Percentiles rank a stretch among this genome's conserved stretches.
Evolutionary conservation across 23 tunicate species (phyloP).

Genomic region (Corella eumyota): DNA sequence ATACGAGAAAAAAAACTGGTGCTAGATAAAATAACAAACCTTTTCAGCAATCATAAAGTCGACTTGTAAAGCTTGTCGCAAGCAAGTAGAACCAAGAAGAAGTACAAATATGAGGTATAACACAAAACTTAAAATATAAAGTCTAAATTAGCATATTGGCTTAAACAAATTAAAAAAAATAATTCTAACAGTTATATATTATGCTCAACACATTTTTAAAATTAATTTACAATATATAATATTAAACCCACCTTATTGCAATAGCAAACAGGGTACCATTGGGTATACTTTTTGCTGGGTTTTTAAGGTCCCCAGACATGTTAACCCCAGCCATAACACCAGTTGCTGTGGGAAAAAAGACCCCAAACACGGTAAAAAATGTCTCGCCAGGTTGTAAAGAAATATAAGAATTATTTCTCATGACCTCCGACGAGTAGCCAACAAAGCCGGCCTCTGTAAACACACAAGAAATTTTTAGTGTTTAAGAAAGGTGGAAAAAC

Average conservation of each 20-base stretch:
- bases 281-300: slow-evolving; percentile 78
- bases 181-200: slow-evolving; percentile 1
- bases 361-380: slow-evolving; percentile 88
- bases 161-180: no score
- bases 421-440: slow-evolving; percentile 71
- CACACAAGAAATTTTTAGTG: no score
- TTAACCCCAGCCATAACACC: slow-evolving; percentile 97
- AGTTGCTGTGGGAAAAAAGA: slow-evolving; percentile 93
- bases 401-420: slow-evolving; percentile 52
- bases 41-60: slow-evolving; percentile 96
- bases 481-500: no score
- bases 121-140: slow-evolving; percentile 33
- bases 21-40: slow-evolving; percentile 17
- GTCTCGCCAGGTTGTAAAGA: slow-evolving; percentile 67
- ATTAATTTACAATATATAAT: background rate
- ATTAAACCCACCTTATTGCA: slow-evolving; percentile 27
- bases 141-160: background rate
- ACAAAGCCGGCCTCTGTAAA: slow-evolving; percentile 74
- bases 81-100: slow-evolving; percentile 77
- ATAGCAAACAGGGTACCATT: slow-evolving; percentile 76
- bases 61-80: slow-evolving; percentile 49
- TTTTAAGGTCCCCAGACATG: slow-evolving; percentile 89
- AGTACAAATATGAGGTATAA: slow-evolving; percentile 73
- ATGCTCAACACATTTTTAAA: background rate
- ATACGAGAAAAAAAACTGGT: background rate